phyloP scores from a whole-genome alignment of 2,113 vertebrate species.

The Tretioscincus oriximinensis region DNA sequence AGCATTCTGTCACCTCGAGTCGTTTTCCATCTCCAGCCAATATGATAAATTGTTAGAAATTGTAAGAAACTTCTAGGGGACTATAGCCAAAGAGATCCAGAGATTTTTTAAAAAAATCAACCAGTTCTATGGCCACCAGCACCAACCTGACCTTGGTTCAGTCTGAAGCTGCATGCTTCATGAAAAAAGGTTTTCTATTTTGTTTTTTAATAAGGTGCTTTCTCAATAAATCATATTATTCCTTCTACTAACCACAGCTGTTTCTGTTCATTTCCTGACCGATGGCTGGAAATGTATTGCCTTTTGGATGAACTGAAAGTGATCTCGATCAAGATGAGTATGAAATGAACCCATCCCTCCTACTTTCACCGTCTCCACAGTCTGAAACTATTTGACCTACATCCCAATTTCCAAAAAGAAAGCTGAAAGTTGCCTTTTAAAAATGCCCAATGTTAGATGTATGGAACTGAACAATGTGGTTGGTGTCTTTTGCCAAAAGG shows the following conservation, averaged over 20 bases:
- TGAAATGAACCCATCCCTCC: neutral
- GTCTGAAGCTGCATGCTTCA: neutral
- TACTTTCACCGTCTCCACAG: neutral
- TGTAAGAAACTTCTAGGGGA: too few relatives aligned
- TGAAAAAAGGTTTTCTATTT: neutral
- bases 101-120: neutral
- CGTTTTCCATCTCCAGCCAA: too few relatives aligned
- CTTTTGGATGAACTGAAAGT: slow-evolving; percentile 21
- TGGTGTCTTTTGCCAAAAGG: slow-evolving; percentile 22
- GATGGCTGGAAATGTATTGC: neutral
- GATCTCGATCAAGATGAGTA: neutral
- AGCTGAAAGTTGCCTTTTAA: neutral
- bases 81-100: neutral
- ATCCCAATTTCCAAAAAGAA: neutral
- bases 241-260: neutral
- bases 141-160: neutral
- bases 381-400: slow-evolving; percentile 6
- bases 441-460: slow-evolving; percentile 6
- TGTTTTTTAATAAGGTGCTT: neutral
- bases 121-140: neutral
- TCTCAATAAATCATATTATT: neutral
- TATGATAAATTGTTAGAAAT: too few relatives aligned
- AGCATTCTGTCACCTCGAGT: too few relatives aligned
- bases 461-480: slow-evolving; percentile 13
- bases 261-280: neutral